These are phyloP conservation scores for Sebastolobus alascanus DNA, from an alignment of 2,797 vertebrate genomes.

Conservation along the genomic window DNA sequence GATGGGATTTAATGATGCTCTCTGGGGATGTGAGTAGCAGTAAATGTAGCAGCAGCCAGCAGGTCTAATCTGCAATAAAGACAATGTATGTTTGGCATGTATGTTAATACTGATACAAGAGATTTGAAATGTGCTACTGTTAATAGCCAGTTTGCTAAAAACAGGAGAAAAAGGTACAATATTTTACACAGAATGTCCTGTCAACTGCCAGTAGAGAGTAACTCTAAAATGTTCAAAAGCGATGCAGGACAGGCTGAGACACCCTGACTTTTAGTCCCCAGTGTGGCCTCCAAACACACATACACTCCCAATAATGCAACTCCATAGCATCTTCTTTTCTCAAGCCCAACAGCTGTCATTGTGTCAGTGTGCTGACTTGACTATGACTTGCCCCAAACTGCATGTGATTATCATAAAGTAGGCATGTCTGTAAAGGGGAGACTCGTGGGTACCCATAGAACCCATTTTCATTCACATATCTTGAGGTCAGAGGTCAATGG, in stretches of 20 bases:
- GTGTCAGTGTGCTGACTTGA: too few species aligned
- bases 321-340: too few species aligned
- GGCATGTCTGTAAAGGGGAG: too few species aligned
- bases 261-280: too few species aligned
- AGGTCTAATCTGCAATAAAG: neutral
- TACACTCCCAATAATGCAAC: neutral
- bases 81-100: neutral
- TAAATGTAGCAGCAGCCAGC: conserved; percentile 14
- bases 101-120: neutral
- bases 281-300: neutral
- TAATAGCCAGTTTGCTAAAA: neutral
- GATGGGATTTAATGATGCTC: conserved; percentile 44
- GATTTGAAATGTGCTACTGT: too few species aligned
- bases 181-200: neutral
- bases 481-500: too few species aligned
- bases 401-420: too few species aligned
- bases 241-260: neutral
- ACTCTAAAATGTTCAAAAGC: neutral
- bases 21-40: conserved; percentile 2
- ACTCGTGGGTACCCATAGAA: too few species aligned
- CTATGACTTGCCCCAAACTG: too few species aligned
- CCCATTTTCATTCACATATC: too few species aligned
- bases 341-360: too few species aligned
- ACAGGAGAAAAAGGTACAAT: neutral
- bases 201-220: neutral